A percentile compares a stretch with the other conserved stretches of the same genome.
phyloP scores from a whole-genome alignment of 2,797 vertebrate species.

The Kryptopterus vitreolus region DNA sequence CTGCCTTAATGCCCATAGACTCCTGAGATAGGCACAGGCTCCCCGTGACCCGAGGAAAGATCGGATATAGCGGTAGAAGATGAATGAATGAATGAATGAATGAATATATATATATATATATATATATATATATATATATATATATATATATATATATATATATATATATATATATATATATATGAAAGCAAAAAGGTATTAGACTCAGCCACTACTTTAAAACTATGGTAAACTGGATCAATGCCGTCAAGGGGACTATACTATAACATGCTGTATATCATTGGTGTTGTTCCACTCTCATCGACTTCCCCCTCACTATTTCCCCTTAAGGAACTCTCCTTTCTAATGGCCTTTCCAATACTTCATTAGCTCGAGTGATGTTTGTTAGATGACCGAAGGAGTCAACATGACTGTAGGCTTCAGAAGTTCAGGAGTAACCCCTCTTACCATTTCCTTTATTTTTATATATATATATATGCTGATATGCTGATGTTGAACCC shows the following conservation, averaged over 20 bases:
- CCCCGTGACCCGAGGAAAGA: too few relatives aligned
- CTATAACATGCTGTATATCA: constrained; percentile 28
- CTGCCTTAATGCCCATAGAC: too few relatives aligned
- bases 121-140: too few relatives aligned
- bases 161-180: neutral
- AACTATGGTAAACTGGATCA: neutral
- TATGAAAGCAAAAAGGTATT: neutral
- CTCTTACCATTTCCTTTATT: too few relatives aligned
- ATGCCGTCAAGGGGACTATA: neutral
- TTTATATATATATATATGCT: too few relatives aligned
- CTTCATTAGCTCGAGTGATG: constrained; percentile 28
- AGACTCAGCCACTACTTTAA: neutral
- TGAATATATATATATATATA: too few relatives aligned
- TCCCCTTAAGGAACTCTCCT: neutral
- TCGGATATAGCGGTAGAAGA: too few relatives aligned
- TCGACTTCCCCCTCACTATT: neutral
- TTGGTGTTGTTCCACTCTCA: neutral
- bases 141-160: too few relatives aligned
- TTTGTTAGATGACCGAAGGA: constrained; percentile 5
- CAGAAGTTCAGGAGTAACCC: constrained; percentile 3
- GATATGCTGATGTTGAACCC: too few relatives aligned
- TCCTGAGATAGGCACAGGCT: too few relatives aligned
- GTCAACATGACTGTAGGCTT: neutral
- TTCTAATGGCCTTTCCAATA: constrained; percentile 18
- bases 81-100: too few relatives aligned